phyloP scores from a whole-genome alignment of 2,113 vertebrate species.

The Leiothrix lutea region DNA sequence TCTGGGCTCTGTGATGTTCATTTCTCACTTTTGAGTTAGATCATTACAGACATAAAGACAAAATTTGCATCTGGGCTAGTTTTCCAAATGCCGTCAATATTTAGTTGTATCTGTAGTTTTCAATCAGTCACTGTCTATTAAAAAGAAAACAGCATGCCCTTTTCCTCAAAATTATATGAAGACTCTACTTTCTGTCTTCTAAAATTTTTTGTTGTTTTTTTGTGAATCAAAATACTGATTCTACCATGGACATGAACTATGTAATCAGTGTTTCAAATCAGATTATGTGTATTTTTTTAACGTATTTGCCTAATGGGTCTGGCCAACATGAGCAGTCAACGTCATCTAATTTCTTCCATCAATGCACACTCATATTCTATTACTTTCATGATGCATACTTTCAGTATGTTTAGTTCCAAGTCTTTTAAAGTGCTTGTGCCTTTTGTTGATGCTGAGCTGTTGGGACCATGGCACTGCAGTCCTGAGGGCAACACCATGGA shows the following conservation, averaged over 20 bases:
- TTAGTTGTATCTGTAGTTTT: neutral
- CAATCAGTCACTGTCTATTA: neutral
- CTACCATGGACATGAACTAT: neutral
- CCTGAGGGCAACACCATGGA: neutral
- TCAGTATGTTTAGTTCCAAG: neutral
- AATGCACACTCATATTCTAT: neutral
- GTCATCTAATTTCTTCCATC: neutral
- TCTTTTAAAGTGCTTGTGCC: neutral
- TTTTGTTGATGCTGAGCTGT: neutral
- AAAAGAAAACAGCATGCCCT: neutral
- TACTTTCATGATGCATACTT: neutral
- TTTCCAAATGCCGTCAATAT: slow-evolving; percentile 2
- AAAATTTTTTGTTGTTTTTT: neutral
- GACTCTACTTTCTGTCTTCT: neutral
- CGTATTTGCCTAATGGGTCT: neutral
- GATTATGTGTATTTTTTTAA: neutral
- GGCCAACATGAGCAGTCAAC: neutral
- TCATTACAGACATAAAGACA: neutral
- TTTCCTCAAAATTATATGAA: neutral
- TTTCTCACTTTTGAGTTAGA: neutral
- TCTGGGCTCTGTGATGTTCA: accelerated
- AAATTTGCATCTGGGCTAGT: neutral
- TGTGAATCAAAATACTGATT: neutral
- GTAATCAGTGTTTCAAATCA: neutral
- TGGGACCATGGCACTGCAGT: neutral